phyloP scores from a whole-genome alignment of 2,113 vertebrate species.

The Athene cunicularia region DNA sequence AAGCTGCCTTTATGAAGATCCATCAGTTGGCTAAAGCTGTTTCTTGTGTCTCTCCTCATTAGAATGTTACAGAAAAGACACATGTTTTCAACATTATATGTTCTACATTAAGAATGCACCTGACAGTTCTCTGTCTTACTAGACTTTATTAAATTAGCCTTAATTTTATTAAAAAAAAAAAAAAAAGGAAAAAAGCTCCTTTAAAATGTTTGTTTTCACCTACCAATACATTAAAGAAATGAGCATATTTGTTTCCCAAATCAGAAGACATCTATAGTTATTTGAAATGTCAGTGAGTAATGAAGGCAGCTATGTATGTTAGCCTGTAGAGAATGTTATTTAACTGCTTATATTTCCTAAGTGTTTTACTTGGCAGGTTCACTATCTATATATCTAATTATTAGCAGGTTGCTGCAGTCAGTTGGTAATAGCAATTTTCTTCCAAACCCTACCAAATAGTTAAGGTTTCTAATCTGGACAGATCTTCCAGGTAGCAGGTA shows the following conservation, averaged over 20 bases:
- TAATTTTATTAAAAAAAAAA: not conserved
- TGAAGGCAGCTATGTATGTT: not conserved
- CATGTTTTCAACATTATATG: not conserved
- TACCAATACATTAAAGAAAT: not conserved
- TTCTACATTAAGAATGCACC: not conserved
- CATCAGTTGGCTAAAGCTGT: not conserved
- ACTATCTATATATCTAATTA: no score
- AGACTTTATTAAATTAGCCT: not conserved
- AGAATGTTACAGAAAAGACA: not conserved
- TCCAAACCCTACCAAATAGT: not conserved
- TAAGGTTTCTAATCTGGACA: not conserved
- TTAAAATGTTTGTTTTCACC: not conserved
- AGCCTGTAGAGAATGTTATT: not conserved
- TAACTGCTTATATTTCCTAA: not conserved
- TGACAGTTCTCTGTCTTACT: not conserved
- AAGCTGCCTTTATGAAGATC: not conserved
- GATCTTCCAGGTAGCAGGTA: not conserved
- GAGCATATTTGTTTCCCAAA: not conserved
- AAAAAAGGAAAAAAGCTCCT: not conserved
- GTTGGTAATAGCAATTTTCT: not conserved
- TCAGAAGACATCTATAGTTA: not conserved
- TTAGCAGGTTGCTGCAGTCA: not conserved
- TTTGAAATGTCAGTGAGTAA: not conserved
- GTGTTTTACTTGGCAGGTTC: not conserved
- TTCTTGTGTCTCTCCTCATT: not conserved